Base-by-base conservation (phyloP, 2,888 invertebrate species). In the Tryphoninae sp. region DNA sequence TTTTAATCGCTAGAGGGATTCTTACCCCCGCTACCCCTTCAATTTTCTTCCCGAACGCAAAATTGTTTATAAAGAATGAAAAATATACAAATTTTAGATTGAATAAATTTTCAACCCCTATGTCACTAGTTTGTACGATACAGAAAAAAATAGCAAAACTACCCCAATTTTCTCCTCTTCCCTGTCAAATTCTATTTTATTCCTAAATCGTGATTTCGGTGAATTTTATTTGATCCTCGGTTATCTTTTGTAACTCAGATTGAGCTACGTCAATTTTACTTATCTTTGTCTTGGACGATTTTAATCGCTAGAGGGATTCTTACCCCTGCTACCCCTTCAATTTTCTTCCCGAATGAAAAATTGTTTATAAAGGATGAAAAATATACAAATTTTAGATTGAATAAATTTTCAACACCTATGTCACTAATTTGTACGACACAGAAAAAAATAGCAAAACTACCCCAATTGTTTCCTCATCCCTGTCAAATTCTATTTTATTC, bases 231-330 rank as follows among this genome's bases (percentile, higher is more conserved):
- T 19, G 0, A 73, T 77, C 77, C 77, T 62, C 68, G 58, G 68
- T 68, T 45, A 73, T 77, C 77, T 26, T 23, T 62, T 16, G 64
- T 78, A 73, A 68, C 51, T 51, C 73, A 68, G 51, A 74, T 81
- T 45, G 69, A 55, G 65, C 40, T 33, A 72, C 11, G n/a, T 9
- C 51, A 26, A n/a, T 22, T 40, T 11, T n/a, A n/a, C 8, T 53
- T 69, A 22, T 1, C 58, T 61, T 68, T 42, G 45, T n/a, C 62
- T 71, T 61, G 55, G 51, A 26, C n/a, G 19, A 40, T 23, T 45
- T 23, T 26, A 33, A 7, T 59, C 42, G 8, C 45, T 42, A 7
- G 49, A 51, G 33, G 19, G 61, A 19, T 45, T 45, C 45, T 45
- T 45, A 11, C 45, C 13, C 13, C 13, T 1, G 13, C 13, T 45